Conservation (phyloP, 2,888 invertebrate genomes). For the Leptura quadrifasciata region DNA sequence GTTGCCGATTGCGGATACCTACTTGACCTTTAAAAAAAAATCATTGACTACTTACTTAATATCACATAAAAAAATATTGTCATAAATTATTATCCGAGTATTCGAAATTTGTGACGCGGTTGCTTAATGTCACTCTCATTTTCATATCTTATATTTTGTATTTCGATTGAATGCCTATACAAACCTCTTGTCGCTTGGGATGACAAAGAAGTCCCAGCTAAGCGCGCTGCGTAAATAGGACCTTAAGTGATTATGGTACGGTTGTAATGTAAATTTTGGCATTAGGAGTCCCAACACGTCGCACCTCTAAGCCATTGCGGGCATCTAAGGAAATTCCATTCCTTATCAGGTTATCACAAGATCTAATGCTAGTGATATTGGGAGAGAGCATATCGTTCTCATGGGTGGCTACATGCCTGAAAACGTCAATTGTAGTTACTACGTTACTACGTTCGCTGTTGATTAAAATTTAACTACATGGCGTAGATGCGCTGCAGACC, state of each 20-base stretch:
- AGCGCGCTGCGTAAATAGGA: constrained; percentile 31
- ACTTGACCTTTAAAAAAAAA: too few species aligned
- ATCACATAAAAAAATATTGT: too few species aligned
- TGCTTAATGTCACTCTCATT: not conserved
- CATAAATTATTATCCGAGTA: not conserved
- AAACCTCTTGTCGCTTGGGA: constrained; percentile 26
- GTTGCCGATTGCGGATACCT: too few species aligned
- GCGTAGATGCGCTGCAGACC: not conserved
- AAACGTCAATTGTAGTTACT: constrained; percentile 10
- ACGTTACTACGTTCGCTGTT: not conserved
- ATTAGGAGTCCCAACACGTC: constrained; percentile 31
- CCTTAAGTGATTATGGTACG: constrained; percentile 22
- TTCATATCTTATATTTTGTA: not conserved
- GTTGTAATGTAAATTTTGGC: constrained; percentile 30
- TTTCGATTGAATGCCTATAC: constrained; percentile 24
- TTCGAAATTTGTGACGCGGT: not conserved
- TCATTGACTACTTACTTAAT: too few species aligned
- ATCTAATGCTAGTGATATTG: constrained; percentile 15
- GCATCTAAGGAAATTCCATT: constrained; percentile 14
- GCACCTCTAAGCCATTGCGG: constrained; percentile 30
- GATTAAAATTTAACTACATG: constrained; percentile 5
- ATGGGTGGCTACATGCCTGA: not conserved
- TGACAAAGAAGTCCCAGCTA: constrained; percentile 20
- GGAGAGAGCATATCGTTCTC: constrained; percentile 9
- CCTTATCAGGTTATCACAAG: constrained; percentile 24